phyloP scores from a whole-genome alignment of 2,797 vertebrate species.

The Mormyrus proboscirostris region DNA sequence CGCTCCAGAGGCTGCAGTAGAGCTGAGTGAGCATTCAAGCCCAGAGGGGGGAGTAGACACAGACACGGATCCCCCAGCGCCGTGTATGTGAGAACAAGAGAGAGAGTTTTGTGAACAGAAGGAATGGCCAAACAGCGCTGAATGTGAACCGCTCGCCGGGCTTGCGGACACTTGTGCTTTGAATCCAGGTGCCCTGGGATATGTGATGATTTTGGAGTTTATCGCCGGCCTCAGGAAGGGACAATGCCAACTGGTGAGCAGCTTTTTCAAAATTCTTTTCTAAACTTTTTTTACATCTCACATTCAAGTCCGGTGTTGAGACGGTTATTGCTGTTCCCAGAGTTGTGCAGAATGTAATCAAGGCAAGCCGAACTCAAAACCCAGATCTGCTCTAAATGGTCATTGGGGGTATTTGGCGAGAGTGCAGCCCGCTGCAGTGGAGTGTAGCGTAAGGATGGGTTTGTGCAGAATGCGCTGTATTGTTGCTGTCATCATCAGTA shows the following conservation, averaged over 20 bases:
- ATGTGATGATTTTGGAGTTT: neutral
- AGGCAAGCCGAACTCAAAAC: neutral
- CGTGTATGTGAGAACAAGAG: neutral
- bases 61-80: neutral
- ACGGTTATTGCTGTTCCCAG: neutral
- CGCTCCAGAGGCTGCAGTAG: neutral
- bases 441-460: neutral
- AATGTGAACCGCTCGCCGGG: neutral
- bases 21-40: neutral
- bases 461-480: neutral
- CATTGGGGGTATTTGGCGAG: neutral
- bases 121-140: conserved; percentile 19
- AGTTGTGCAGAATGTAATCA: neutral
- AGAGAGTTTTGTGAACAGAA: neutral
- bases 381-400: neutral
- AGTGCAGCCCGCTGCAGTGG: neutral
- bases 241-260: conserved; percentile 29
- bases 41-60: neutral
- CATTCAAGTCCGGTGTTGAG: neutral
- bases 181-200: neutral
- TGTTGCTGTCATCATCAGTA: neutral
- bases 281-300: neutral
- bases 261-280: neutral
- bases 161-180: neutral
- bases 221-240: conserved; percentile 5